Evolutionary conservation across 1,140 invertebrate species (phyloP).

Genomic region (Lepidurus packardi): DNA sequence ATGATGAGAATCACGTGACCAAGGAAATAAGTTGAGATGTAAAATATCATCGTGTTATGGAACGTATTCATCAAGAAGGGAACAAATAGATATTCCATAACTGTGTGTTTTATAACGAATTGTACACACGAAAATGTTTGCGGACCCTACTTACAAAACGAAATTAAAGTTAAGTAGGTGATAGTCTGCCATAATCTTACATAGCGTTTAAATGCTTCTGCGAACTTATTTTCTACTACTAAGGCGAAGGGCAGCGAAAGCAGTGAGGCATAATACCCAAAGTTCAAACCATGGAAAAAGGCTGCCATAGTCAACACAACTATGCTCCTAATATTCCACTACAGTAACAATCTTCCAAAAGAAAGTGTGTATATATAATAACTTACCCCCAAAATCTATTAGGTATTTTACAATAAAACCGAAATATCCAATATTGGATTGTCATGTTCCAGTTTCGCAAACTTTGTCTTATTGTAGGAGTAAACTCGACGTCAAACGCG

Average conservation of each 20-base stretch:
- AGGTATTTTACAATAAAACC: slow-evolving; percentile 78
- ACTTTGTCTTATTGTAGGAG: slow-evolving; percentile 67
- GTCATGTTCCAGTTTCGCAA: slow-evolving; percentile 92
- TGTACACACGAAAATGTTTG: neutral
- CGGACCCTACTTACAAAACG: neutral
- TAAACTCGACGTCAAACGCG: slow-evolving; percentile 67
- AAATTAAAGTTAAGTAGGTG: neutral
- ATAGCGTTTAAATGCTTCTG: neutral
- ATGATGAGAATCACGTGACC: neutral
- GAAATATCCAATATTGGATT: slow-evolving; percentile 91
- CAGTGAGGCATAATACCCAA: slow-evolving; percentile 87
- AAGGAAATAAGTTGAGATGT: neutral
- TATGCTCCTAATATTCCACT: slow-evolving; percentile 53
- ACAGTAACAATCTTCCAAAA: neutral
- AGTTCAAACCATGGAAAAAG: slow-evolving; percentile 90
- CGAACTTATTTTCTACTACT: slow-evolving; percentile 63
- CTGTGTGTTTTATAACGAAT: neutral
- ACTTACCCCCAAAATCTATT: slow-evolving; percentile 56
- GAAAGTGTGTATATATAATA: neutral
- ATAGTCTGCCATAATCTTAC: neutral
- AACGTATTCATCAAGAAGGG: neutral
- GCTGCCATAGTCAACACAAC: slow-evolving; percentile 78
- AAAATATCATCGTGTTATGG: neutral
- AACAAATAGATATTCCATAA: neutral
- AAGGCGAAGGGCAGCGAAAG: slow-evolving; percentile 79